phyloP scores from a whole-genome alignment of 2,113 vertebrate genomes.

The Micromys minutus region DNA sequence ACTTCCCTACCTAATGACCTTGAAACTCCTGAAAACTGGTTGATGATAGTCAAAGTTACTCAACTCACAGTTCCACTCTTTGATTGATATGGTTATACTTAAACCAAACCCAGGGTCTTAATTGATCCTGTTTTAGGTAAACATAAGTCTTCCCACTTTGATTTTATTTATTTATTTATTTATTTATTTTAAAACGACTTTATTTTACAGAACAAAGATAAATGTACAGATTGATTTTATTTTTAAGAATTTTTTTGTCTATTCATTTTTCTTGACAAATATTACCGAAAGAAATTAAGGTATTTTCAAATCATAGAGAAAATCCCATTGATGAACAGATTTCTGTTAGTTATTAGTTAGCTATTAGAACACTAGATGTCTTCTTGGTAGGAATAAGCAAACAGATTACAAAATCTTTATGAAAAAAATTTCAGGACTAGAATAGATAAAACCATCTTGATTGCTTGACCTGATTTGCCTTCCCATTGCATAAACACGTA shows the following conservation, averaged over 20 bases:
- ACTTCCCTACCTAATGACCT: not conserved
- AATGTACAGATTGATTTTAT: too few relatives aligned
- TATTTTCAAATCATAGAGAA: not conserved
- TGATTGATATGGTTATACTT: not conserved
- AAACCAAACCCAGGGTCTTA: not conserved
- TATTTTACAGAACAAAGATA: too few relatives aligned
- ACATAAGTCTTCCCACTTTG: not conserved
- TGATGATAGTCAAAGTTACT: not conserved
- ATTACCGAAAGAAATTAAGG: not conserved
- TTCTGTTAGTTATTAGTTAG: not conserved
- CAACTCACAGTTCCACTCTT: not conserved
- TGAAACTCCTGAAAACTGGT: not conserved
- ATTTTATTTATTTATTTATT: too few relatives aligned
- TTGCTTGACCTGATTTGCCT: not conserved
- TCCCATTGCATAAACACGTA: not conserved
- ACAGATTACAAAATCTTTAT: not conserved
- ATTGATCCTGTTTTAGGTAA: slow-evolving; percentile 30
- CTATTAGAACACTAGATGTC: not conserved
- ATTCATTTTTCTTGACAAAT: not conserved
- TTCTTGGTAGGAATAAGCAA: not conserved
- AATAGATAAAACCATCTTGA: not conserved
- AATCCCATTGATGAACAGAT: not conserved
- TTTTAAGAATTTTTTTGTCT: slow-evolving; percentile 44
- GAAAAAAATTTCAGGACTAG: not conserved
- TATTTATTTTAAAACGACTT: too few relatives aligned